A percentile compares a stretch with the other conserved stretches of the same genome.
These are phyloP conservation scores for Labeo catla DNA, from an alignment of 2,113 vertebrate species.

Conservation along the genomic window DNA sequence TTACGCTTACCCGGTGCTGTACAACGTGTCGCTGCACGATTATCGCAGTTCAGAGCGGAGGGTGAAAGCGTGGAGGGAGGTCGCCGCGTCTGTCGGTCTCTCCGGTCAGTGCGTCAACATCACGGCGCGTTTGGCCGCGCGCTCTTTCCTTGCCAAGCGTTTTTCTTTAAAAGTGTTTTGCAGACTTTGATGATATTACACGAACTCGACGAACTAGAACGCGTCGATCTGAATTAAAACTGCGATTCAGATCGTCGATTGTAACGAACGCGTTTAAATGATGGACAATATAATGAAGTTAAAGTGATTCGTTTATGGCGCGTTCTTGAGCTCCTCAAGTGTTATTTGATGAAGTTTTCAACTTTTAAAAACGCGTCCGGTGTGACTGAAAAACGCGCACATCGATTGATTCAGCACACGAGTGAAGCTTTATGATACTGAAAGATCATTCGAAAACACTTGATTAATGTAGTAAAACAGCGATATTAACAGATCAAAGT, in stretches of 20 bases:
- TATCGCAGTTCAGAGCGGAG: slow-evolving; percentile 73
- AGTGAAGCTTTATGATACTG: background rate
- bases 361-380: too few species aligned
- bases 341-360: too few species aligned
- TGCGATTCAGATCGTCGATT: background rate
- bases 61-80: slow-evolving; percentile 68
- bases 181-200: background rate
- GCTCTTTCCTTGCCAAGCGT: background rate
- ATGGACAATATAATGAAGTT: background rate
- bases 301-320: background rate
- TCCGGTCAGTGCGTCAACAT: slow-evolving; percentile 65
- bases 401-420: background rate
- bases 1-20: slow-evolving; percentile 66
- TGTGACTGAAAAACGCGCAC: too few species aligned
- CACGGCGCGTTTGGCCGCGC: background rate
- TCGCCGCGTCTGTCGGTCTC: slow-evolving; percentile 62
- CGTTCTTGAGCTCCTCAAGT: too few species aligned
- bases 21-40: slow-evolving; percentile 70
- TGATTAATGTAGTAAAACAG: background rate
- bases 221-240: background rate
- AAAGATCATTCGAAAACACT: background rate
- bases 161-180: background rate
- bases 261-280: background rate
- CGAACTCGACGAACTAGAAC: background rate
- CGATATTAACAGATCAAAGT: too few species aligned